Evolutionary conservation across 2,888 invertebrate species (phyloP).

Genomic region (Norana najaformis): DNA sequence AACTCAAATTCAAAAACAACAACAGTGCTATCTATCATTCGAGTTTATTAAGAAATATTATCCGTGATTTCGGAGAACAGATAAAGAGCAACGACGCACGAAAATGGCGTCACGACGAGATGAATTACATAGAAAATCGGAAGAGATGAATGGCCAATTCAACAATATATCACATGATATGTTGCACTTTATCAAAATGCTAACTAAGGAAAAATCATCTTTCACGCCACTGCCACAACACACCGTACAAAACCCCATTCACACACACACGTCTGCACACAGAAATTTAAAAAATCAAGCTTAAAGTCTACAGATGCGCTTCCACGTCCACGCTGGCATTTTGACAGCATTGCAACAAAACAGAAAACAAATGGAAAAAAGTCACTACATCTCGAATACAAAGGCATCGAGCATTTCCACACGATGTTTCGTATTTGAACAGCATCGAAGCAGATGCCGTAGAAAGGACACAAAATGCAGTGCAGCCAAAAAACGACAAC

Average conservation of each 20-base stretch:
- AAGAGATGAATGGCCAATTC: neutral
- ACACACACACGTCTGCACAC: neutral
- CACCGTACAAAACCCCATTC: neutral
- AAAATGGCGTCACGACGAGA: neutral
- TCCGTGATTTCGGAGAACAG: neutral
- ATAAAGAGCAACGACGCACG: neutral
- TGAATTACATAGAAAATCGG: neutral
- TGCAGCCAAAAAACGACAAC: neutral
- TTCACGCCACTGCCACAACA: neutral
- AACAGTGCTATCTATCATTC: neutral
- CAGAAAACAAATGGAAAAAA: neutral
- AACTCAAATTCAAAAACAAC: neutral
- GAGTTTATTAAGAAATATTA: neutral
- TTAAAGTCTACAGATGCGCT: neutral
- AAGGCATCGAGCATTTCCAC: neutral
- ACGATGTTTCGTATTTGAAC: neutral
- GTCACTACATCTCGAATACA: neutral
- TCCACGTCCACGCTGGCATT: neutral
- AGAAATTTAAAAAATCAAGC: slow-evolving; percentile 8
- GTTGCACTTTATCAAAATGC: slow-evolving; percentile 13
- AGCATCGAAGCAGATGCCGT: neutral
- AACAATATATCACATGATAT: slow-evolving; percentile 7
- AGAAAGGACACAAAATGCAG: slow-evolving; percentile 5
- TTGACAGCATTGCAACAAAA: neutral
- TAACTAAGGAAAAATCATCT: neutral